Evolutionary conservation across 2,888 invertebrate species (phyloP), one percentile per base, ranked within the genome.

Genomic region (Eristalis arbustorum): DNA sequence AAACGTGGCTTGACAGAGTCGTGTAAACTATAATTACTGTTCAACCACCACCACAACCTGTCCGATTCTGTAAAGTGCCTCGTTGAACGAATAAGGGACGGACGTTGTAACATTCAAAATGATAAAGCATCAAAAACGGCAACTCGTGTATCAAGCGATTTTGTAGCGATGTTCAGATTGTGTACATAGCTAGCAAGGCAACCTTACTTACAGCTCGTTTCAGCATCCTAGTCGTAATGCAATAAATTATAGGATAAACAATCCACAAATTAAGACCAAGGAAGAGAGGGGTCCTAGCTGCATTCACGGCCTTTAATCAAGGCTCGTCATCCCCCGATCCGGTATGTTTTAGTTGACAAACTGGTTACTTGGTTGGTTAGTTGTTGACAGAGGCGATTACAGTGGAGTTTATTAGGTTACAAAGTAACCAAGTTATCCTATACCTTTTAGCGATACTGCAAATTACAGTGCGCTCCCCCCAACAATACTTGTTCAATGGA

Each of bases 201-300:
- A n/a, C n/a, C n/a, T n/a, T n/a, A n/a, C 22, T 34, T 56, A 18
- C 31, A 8, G 13, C n/a, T 25, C 23, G 34, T 18, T 37, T 6
- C 56, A 42, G 25, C 61, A 11, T 72, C 22, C 66, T 61, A 42
- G 69, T 68, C 18, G 37, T 61, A 69, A 69, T 69, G 31, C 23
- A 73, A 61, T 84, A 74, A 68, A 73, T 68, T 77, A 63, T 34
- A 68, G 68, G 56, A 77, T 63, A 83, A 83, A 64, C 22, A 69
- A 59, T 42, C 40, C 34, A 22, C 34, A 77, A 66, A 67, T 73
- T 68, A 64, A 64, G 61, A 62, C 18, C 67, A 49, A 56, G 31
- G n/a, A 40, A 31, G 18, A 25, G 40, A 5, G 8, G 1, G 22
- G 49, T 2, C 31, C 62, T 22, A 63, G 57, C 42, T 77, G 57